These are phyloP conservation scores for Hypothenemus hampei DNA, from an alignment of 1,140 invertebrate genomes.

Conservation along the genomic window DNA sequence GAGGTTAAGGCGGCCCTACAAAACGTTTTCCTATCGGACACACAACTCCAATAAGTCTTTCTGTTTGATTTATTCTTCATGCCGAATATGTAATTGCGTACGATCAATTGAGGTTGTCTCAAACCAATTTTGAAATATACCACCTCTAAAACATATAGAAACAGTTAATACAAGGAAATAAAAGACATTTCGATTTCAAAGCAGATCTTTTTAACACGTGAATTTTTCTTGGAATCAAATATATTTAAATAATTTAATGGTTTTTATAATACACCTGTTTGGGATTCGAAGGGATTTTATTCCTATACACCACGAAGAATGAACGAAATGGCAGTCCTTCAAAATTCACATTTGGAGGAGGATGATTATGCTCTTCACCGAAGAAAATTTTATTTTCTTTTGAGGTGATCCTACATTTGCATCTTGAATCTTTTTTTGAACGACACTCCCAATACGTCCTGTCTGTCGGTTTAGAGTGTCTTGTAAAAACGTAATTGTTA, in stretches of 20 bases:
- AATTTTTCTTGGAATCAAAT: too few species aligned
- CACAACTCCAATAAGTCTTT: constrained; percentile 29
- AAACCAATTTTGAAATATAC: constrained; percentile 26
- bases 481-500: constrained; percentile 29
- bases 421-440: constrained; percentile 26
- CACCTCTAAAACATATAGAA: constrained; percentile 26
- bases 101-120: constrained; percentile 21
- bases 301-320: constrained; percentile 18
- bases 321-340: constrained; percentile 15
- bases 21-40: constrained; percentile 16
- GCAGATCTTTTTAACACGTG: neutral
- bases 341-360: constrained; percentile 24
- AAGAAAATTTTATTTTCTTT: constrained; percentile 27
- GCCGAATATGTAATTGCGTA: constrained; percentile 21
- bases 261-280: too few species aligned
- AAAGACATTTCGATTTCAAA: neutral
- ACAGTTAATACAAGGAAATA: neutral
- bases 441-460: constrained; percentile 36
- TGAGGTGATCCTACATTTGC: constrained; percentile 30
- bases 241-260: too few species aligned
- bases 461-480: constrained; percentile 22
- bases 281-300: too few species aligned
- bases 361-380: constrained; percentile 31
- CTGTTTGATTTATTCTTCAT: constrained; percentile 20
- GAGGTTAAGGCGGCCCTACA: constrained; percentile 22